Evolutionary conservation across 2,888 invertebrate species (phyloP).

Genomic region (Orthosia cruda): DNA sequence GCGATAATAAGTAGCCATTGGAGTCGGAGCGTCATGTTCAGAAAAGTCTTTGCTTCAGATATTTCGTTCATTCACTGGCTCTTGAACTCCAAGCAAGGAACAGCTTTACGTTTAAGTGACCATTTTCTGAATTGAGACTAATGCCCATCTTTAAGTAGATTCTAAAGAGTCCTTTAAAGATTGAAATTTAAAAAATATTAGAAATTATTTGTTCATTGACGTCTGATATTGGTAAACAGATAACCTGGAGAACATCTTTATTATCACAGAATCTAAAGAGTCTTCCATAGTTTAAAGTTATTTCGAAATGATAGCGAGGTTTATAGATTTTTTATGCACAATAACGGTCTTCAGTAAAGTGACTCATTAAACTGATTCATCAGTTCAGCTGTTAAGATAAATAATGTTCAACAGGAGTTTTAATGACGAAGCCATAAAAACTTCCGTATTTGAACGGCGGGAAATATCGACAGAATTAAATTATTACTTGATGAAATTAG

Average conservation of each 20-base stretch:
- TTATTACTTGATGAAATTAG: background rate
- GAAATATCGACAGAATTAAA: background rate
- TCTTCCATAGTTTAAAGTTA: background rate
- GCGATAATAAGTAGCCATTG: constrained; percentile 11
- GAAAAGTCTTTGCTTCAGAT: constrained; percentile 16
- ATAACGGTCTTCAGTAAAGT: constrained; percentile 2
- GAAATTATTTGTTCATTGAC: no score
- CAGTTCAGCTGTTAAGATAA: constrained; percentile 1
- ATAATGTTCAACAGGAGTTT: background rate
- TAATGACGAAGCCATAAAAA: constrained; percentile 12
- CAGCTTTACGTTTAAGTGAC: constrained; percentile 8
- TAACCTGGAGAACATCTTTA: no score
- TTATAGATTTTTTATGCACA: background rate
- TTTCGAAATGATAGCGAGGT: background rate
- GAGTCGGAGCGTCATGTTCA: constrained; percentile 9
- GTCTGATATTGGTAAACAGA: no score
- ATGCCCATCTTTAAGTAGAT: background rate
- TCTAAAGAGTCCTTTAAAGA: constrained; percentile 2
- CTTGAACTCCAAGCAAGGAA: constrained; percentile 1
- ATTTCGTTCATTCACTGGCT: constrained; percentile 11
- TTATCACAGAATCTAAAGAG: background rate
- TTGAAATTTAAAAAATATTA: background rate
- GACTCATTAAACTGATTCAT: background rate
- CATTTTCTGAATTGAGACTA: constrained; percentile 4
- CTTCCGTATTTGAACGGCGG: no score